Percentiles rank a stretch among this genome's conserved stretches.
Evolutionary conservation across 2,113 vertebrate species (phyloP).

Genomic region (Apus apus): DNA sequence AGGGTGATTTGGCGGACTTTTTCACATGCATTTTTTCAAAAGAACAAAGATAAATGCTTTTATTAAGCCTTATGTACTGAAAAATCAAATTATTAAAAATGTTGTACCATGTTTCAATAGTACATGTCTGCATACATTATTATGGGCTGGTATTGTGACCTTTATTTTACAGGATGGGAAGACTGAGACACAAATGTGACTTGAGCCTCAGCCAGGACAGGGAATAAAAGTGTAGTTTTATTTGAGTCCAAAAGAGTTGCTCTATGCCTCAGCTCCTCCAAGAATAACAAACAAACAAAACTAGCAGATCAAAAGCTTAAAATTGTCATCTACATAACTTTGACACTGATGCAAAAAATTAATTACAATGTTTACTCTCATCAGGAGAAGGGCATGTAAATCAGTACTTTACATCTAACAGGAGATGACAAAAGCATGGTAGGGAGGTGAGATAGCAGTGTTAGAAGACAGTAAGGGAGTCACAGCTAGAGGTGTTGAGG

Average conservation of each 20-base stretch:
- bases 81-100: not conserved
- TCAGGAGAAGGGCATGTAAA: not conserved
- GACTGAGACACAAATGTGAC: not conserved
- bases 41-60: not conserved
- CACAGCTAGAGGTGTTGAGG: too few species aligned
- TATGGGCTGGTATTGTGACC: not conserved
- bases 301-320: not conserved
- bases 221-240: not conserved
- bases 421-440: not conserved
- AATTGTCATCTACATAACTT: not conserved
- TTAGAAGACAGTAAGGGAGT: not conserved
- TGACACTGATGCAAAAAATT: not conserved
- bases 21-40: not conserved
- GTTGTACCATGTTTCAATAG: not conserved
- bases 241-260: not conserved
- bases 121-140: not conserved
- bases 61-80: not conserved
- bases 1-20: not conserved
- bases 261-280: not conserved
- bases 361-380: not conserved
- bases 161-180: not conserved
- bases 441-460: not conserved
- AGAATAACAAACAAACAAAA: not conserved
- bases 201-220: not conserved
- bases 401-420: not conserved